Evolutionary conservation across 2,797 vertebrate genomes (phyloP).

Genomic region (Coregonus suidteri): DNA sequence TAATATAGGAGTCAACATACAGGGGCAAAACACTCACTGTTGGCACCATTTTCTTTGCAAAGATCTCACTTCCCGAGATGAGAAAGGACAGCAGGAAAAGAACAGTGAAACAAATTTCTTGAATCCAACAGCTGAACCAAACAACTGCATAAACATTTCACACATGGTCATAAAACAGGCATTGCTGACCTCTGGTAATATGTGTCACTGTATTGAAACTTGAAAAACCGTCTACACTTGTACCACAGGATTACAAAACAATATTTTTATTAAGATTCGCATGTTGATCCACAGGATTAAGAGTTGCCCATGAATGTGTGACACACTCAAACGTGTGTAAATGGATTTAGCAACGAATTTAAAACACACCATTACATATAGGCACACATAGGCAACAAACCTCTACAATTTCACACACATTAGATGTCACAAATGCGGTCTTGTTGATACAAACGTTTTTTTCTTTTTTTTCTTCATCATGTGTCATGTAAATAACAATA

Average conservation of each 20-base stretch:
- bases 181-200: not conserved
- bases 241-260: not conserved
- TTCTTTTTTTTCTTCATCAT: not conserved
- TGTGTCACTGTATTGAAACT: not conserved
- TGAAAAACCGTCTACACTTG: not conserved
- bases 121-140: not conserved
- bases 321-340: constrained; percentile 12
- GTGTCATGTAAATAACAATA: constrained; percentile 1
- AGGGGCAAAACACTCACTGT: not conserved
- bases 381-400: not conserved
- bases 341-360: not conserved
- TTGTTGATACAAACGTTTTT: not conserved
- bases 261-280: constrained; percentile 15
- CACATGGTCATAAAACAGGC: not conserved
- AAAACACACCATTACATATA: not conserved
- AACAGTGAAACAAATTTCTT: not conserved
- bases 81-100: not conserved
- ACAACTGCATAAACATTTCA: not conserved
- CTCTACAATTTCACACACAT: constrained; percentile 4
- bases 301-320: not conserved
- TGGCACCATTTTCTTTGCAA: not conserved
- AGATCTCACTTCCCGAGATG: not conserved
- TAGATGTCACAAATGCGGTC: constrained; percentile 3
- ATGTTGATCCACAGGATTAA: constrained; percentile 22
- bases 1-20: no score